These are phyloP conservation scores for Steatornis caripensis DNA, from an alignment of 2,113 vertebrate species.

Conservation along the genomic window DNA sequence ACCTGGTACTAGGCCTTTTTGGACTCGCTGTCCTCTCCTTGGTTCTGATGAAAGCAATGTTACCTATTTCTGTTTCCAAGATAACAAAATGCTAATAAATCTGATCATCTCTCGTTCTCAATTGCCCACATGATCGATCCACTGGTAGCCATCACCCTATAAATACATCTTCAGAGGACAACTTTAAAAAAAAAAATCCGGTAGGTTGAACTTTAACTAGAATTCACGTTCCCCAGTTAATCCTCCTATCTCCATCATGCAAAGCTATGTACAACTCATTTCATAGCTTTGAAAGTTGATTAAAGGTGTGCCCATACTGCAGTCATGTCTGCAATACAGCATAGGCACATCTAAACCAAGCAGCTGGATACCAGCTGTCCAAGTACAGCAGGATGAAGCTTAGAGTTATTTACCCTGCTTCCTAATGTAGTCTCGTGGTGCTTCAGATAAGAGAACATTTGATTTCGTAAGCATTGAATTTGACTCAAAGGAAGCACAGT, in stretches of 20 bases:
- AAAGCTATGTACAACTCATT: background rate
- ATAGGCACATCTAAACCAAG: background rate
- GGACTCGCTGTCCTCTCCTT: background rate
- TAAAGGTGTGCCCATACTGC: background rate
- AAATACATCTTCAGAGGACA: background rate
- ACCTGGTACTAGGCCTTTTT: background rate
- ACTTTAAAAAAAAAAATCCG: background rate
- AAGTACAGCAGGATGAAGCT: background rate
- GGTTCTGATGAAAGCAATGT: background rate
- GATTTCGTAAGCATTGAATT: background rate
- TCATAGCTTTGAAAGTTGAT: background rate
- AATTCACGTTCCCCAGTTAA: background rate
- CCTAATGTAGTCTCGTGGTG: background rate
- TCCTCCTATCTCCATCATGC: background rate
- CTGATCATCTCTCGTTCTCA: background rate
- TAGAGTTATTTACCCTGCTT: background rate
- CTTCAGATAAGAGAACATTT: background rate
- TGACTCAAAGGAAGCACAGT: background rate
- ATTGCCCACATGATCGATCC: background rate
- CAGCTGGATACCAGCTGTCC: background rate
- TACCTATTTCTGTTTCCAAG: background rate
- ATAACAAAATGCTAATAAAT: background rate
- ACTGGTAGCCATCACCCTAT: background rate
- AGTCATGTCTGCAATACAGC: background rate
- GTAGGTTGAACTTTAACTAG: background rate